A percentile compares a stretch with the other conserved stretches of the same genome.
Conservation (phyloP, 2,888 invertebrate species). For the Neoscelio sp. region DNA sequence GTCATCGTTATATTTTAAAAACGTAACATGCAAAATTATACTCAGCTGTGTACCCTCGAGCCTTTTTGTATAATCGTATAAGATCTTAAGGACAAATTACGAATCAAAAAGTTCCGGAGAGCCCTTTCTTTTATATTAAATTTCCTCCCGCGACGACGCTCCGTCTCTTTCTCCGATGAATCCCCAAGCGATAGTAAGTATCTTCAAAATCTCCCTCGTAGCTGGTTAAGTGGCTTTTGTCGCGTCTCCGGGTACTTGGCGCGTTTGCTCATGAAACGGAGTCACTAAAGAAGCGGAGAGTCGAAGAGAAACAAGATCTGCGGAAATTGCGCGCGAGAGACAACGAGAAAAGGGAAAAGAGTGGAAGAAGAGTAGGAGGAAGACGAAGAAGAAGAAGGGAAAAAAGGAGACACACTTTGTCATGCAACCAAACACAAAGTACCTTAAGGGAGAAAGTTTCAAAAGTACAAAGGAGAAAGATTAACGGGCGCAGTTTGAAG, state of each 20-base stretch:
- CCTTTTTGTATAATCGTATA: slow-evolving; percentile 40
- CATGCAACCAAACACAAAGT: slow-evolving; percentile 69
- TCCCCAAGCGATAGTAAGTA: slow-evolving; percentile 69
- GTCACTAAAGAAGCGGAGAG: slow-evolving; percentile 61
- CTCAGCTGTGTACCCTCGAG: too few species aligned
- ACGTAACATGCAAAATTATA: too few species aligned
- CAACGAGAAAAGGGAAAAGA: slow-evolving; percentile 50
- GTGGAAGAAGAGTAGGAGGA: slow-evolving; percentile 39
- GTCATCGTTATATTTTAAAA: too few species aligned
- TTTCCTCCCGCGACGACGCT: slow-evolving; percentile 64
- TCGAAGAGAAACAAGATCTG: slow-evolving; percentile 64
- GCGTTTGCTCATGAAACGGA: slow-evolving; percentile 68
- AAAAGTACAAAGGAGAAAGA: slow-evolving; percentile 72
- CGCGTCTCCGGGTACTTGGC: slow-evolving; percentile 75
- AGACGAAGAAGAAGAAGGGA: slow-evolving; percentile 62
- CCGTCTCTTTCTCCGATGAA: slow-evolving; percentile 51
- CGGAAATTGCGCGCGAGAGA: slow-evolving; percentile 61
- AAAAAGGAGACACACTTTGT: slow-evolving; percentile 73
- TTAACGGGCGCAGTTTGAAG: slow-evolving; percentile 74
- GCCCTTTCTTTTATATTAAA: slow-evolving; percentile 67
- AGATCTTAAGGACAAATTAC: slow-evolving; percentile 51
- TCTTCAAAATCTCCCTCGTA: slow-evolving; percentile 70
- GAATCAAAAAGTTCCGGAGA: slow-evolving; percentile 59
- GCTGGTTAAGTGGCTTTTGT: slow-evolving; percentile 77
- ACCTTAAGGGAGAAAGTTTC: slow-evolving; percentile 70